Conservation (phyloP, 2,113 vertebrate genomes). For the Mustela lutreola region DNA sequence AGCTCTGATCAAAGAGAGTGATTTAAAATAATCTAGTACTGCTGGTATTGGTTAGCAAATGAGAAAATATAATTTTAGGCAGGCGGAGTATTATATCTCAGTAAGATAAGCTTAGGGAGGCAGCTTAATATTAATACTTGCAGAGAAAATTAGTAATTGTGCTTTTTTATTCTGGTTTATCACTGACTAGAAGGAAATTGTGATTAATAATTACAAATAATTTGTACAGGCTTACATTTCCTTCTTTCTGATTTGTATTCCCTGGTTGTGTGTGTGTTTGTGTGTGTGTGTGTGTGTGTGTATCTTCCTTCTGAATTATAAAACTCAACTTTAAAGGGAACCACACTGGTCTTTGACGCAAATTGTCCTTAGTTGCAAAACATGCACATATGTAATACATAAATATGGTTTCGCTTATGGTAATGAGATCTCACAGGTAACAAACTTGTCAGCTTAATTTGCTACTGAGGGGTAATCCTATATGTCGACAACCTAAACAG, state of each 20-base stretch:
- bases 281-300: background rate
- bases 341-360: constrained; percentile 48
- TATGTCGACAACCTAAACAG: background rate
- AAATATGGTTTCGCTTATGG: background rate
- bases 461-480: background rate
- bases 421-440: constrained; percentile 31
- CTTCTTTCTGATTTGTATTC: constrained; percentile 33
- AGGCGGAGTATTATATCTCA: background rate
- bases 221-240: constrained; percentile 23
- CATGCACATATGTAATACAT: background rate
- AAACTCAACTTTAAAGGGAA: constrained; percentile 55
- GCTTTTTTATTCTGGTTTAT: constrained; percentile 30
- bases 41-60: constrained; percentile 32
- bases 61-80: constrained; percentile 46
- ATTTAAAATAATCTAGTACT: constrained; percentile 62
- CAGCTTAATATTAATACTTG: constrained; percentile 33
- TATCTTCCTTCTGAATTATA: constrained; percentile 41
- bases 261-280: background rate
- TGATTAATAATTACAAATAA: constrained; percentile 17
- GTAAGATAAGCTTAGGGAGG: constrained; percentile 16
- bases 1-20: constrained; percentile 47
- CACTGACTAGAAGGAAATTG: background rate
- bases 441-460: constrained; percentile 49
- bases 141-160: constrained; percentile 15
- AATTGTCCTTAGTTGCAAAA: constrained; percentile 36